Evolutionary conservation across 2,113 vertebrate species (phyloP).

Genomic region (Eolophus roseicapilla): DNA sequence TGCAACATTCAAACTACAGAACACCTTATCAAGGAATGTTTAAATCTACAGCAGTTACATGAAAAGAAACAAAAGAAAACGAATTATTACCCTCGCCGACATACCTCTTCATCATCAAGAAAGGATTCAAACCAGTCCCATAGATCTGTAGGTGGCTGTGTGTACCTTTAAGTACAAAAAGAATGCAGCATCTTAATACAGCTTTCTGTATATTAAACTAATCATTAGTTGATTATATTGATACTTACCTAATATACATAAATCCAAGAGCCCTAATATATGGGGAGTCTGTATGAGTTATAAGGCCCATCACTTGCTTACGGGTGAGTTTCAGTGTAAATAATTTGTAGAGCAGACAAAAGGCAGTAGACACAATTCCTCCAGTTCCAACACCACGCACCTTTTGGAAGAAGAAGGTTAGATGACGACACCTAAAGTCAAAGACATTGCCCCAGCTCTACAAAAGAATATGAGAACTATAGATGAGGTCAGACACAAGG

Average conservation of each 20-base stretch:
- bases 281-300: slow-evolving; percentile 96
- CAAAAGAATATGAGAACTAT: not conserved
- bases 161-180: slow-evolving; percentile 84
- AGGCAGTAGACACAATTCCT: slow-evolving; percentile 97
- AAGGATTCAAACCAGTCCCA: slow-evolving; percentile 99
- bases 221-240: not conserved
- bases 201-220: not conserved
- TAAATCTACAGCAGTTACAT: not conserved
- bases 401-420: slow-evolving; percentile 69
- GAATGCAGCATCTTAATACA: not conserved
- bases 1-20: not conserved
- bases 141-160: slow-evolving; percentile 95
- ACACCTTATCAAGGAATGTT: not conserved
- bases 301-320: slow-evolving; percentile 98
- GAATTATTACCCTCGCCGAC: slow-evolving; percentile 95
- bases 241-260: slow-evolving; percentile 96
- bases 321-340: slow-evolving; percentile 98
- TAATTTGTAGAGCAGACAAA: slow-evolving; percentile 97
- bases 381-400: slow-evolving; percentile 98
- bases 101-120: slow-evolving; percentile 99
- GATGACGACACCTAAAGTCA: not conserved
- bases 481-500: not conserved
- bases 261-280: slow-evolving; percentile 99
- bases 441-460: not conserved
- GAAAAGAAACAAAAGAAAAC: slow-evolving; percentile 74